Percentiles rank a stretch among this genome's conserved stretches.
phyloP scores from a whole-genome alignment of 2,113 vertebrate species.

The Pseudorasbora parva region DNA sequence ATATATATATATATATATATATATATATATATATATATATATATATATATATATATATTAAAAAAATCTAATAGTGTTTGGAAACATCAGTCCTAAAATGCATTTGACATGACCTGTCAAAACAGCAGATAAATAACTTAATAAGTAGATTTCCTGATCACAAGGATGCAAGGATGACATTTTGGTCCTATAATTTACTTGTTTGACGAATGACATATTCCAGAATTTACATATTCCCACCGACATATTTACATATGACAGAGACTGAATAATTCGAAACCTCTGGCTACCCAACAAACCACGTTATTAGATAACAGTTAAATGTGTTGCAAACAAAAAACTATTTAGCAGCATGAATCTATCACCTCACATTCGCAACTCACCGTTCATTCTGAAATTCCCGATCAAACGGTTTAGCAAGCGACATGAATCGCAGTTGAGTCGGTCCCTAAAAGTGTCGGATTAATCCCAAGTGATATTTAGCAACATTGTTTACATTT shows the following conservation, averaged over 20 bases:
- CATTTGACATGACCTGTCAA: background rate
- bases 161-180: background rate
- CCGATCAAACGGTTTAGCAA: conserved; percentile 43
- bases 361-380: conserved; percentile 59
- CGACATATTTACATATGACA: too few species aligned
- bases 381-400: conserved; percentile 83
- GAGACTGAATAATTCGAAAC: background rate
- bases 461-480: background rate
- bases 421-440: conserved; percentile 44
- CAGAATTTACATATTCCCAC: background rate
- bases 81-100: too few species aligned
- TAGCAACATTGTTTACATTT: conserved; percentile 16
- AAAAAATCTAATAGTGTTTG: too few species aligned
- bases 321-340: background rate
- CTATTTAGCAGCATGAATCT: background rate
- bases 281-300: background rate
- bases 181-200: background rate
- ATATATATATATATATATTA: too few species aligned
- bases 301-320: background rate
- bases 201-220: background rate
- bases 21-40: too few species aligned
- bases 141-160: background rate
- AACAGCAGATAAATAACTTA: background rate
- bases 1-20: too few species aligned
- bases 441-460: background rate